Percentiles rank a stretch among this genome's conserved stretches.
These are phyloP conservation scores for Caenorhabditis plicata DNA, from an alignment of 2,888 invertebrate species.

Conservation along the genomic window DNA sequence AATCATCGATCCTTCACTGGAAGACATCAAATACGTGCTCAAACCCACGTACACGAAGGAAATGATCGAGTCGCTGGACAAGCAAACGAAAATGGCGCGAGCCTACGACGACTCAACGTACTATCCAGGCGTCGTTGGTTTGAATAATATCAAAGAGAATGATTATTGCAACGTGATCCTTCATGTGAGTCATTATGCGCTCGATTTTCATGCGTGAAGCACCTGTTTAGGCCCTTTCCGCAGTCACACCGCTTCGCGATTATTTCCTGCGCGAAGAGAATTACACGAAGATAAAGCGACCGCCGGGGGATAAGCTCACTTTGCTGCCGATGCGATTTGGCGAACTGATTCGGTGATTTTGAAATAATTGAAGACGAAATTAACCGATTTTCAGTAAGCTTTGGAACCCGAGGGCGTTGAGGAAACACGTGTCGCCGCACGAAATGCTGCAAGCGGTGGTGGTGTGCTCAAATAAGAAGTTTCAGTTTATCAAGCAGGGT, in stretches of 20 bases:
- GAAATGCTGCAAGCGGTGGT: conserved; percentile 88
- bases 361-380: not conserved
- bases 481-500: conserved; percentile 97
- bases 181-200: conserved; percentile 73
- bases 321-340: conserved; percentile 77
- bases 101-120: conserved; percentile 87
- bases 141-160: conserved; percentile 99
- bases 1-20: conserved; percentile 90
- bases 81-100: conserved; percentile 78
- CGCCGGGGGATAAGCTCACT: conserved; percentile 91
- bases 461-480: conserved; percentile 95
- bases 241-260: conserved; percentile 89
- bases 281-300: conserved; percentile 80
- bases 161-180: conserved; percentile 99
- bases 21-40: conserved; percentile 94
- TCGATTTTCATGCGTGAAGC: not conserved
- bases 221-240: conserved; percentile 79
- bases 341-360: conserved; percentile 29
- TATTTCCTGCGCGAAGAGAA: conserved; percentile 92
- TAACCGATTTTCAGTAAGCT: conserved; percentile 75
- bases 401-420: conserved; percentile 98
- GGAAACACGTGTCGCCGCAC: conserved; percentile 98
- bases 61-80: conserved; percentile 81
- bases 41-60: conserved; percentile 89
- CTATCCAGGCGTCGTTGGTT: conserved; percentile 90